Evolutionary conservation across 2,797 vertebrate genomes (phyloP).

Genomic region (Gobio occitaniae): DNA sequence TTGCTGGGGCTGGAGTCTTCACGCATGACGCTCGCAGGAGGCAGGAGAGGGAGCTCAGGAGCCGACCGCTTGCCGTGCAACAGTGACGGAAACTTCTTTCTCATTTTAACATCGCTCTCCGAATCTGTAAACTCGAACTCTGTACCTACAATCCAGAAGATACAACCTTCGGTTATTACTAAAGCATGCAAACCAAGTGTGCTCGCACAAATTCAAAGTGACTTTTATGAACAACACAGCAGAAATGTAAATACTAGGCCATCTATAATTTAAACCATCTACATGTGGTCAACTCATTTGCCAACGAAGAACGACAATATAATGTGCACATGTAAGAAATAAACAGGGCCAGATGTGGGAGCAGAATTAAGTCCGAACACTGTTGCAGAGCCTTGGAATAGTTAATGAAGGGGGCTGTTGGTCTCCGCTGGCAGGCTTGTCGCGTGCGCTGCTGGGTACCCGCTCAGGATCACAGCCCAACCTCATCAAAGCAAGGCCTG

Average conservation of each 20-base stretch:
- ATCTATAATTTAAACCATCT: not conserved
- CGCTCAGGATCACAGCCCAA: constrained; percentile 50
- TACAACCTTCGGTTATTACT: not conserved
- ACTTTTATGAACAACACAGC: not conserved
- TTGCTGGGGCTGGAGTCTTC: constrained; percentile 79
- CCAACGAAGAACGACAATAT: constrained; percentile 24
- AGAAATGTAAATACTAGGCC: not conserved
- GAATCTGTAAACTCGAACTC: constrained; percentile 96
- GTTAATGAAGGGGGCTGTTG: constrained; percentile 49
- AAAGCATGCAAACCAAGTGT: not conserved
- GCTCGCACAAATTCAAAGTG: not conserved
- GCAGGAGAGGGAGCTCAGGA: constrained; percentile 81
- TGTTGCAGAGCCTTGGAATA: constrained; percentile 32
- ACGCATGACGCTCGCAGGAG: constrained; percentile 73
- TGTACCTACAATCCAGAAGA: constrained; percentile 72
- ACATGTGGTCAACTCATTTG: constrained; percentile 21
- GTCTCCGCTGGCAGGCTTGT: constrained; percentile 28
- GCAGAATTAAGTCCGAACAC: constrained; percentile 21
- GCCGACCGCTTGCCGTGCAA: constrained; percentile 86
- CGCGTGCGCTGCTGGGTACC: constrained; percentile 28
- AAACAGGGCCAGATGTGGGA: constrained; percentile 40
- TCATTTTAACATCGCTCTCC: constrained; percentile 86
- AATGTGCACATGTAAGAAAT: constrained; percentile 28
- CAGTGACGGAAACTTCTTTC: constrained; percentile 86
- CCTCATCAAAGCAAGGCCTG: constrained; percentile 50